Percentiles rank a stretch among this genome's conserved stretches.
Evolutionary conservation across 2,113 vertebrate species (phyloP).

Genomic region (Ptyas mucosa): DNA sequence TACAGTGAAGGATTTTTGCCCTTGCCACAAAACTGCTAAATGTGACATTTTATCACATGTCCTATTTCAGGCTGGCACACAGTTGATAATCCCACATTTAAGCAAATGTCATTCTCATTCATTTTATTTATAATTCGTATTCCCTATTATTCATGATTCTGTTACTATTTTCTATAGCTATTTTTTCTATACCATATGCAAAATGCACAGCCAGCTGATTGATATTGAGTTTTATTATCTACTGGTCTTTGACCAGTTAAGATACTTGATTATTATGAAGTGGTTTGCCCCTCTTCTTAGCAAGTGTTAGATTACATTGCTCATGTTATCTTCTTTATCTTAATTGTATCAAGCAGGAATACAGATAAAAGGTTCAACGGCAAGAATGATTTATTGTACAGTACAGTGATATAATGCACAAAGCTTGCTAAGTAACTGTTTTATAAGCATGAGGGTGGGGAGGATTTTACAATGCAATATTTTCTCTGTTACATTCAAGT

Average conservation of each 20-base stretch:
- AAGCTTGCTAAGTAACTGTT: neutral
- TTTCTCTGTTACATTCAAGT: neutral
- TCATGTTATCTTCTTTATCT: neutral
- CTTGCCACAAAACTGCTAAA: neutral
- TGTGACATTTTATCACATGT: neutral
- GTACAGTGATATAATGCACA: neutral
- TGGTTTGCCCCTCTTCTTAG: neutral
- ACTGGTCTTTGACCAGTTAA: neutral
- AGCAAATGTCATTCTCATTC: neutral
- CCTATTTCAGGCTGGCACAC: neutral
- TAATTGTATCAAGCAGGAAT: neutral
- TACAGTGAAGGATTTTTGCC: neutral
- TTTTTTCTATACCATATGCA: neutral
- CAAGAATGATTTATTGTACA: neutral
- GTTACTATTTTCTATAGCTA: neutral
- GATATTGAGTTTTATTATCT: neutral
- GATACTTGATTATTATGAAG: neutral
- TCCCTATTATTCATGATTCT: neutral
- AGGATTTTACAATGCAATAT: neutral
- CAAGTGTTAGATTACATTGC: neutral
- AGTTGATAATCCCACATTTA: neutral
- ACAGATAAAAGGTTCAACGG: neutral
- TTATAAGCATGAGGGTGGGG: neutral
- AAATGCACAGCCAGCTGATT: neutral
- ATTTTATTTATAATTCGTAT: neutral